Evolutionary conservation across 1,140 invertebrate genomes (phyloP).

Genomic region (Ephestia elutella): DNA sequence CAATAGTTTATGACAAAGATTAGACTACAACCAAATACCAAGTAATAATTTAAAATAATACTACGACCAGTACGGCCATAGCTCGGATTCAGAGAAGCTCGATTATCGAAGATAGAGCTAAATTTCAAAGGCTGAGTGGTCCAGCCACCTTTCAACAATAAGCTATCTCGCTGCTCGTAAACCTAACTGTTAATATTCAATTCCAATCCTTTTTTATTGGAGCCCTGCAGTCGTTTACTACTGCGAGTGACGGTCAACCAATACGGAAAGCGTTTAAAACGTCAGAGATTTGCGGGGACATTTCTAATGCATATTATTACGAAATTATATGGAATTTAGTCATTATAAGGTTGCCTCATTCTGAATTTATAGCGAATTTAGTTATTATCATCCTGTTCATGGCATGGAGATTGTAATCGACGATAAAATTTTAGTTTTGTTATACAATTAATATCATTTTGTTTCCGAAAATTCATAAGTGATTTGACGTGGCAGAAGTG

Average conservation of each 20-base stretch:
- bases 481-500: no score
- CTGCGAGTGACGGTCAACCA: slow-evolving; percentile 24
- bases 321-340: background rate
- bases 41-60: no score
- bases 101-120: background rate
- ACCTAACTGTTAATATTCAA: slow-evolving; percentile 25
- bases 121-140: background rate
- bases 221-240: slow-evolving; percentile 19
- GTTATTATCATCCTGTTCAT: background rate
- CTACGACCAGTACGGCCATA: no score
- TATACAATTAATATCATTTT: background rate
- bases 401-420: background rate
- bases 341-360: background rate
- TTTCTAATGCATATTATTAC: slow-evolving; percentile 5
- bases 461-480: no score
- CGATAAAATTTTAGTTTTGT: background rate
- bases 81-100: background rate
- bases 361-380: background rate
- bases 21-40: no score
- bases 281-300: slow-evolving; percentile 1
- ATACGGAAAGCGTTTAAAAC: slow-evolving; percentile 17
- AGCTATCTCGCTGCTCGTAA: slow-evolving; percentile 14
- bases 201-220: slow-evolving; percentile 27
- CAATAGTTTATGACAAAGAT: no score
- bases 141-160: slow-evolving; percentile 4